A percentile compares a stretch with the other conserved stretches of the same genome.
These are phyloP conservation scores for Pristionchus japonicus DNA, from an alignment of 2,888 invertebrate species.

Conservation along the genomic window DNA sequence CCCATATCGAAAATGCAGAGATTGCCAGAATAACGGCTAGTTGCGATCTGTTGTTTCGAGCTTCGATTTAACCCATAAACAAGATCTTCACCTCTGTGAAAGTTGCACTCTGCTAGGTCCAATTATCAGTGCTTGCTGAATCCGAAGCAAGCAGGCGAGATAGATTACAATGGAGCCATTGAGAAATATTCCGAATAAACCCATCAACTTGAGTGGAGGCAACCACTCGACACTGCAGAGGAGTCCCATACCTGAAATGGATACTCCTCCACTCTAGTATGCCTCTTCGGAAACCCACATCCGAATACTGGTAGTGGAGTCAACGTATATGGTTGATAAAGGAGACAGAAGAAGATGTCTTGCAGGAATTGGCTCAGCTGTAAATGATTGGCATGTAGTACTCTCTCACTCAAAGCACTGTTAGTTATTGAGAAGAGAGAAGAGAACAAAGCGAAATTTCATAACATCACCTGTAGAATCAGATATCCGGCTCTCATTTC, in stretches of 20 bases:
- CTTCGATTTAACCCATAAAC: too few species aligned
- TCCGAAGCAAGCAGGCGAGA: not conserved
- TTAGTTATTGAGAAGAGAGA: not conserved
- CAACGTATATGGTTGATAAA: not conserved
- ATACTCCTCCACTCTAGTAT: not conserved
- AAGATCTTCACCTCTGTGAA: not conserved
- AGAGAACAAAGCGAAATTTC: not conserved
- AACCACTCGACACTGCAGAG: not conserved
- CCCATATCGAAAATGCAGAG: not conserved
- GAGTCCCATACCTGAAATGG: not conserved
- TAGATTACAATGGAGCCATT: not conserved
- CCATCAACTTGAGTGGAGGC: not conserved
- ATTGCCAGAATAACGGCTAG: not conserved
- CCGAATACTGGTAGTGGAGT: not conserved
- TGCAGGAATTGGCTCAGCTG: not conserved
- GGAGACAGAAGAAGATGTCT: not conserved
- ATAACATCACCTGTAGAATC: not conserved
- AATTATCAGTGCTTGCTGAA: not conserved
- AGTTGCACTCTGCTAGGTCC: not conserved
- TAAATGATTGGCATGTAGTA: not conserved
- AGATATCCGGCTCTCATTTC: constrained; percentile 16
- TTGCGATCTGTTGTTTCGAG: not conserved
- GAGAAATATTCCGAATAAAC: not conserved
- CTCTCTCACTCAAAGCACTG: too few species aligned
- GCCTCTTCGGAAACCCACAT: not conserved